Evolutionary conservation across 2,797 vertebrate species (phyloP), one percentile per base, ranked within the genome.

Genomic region (Melopsittacus undulatus): DNA sequence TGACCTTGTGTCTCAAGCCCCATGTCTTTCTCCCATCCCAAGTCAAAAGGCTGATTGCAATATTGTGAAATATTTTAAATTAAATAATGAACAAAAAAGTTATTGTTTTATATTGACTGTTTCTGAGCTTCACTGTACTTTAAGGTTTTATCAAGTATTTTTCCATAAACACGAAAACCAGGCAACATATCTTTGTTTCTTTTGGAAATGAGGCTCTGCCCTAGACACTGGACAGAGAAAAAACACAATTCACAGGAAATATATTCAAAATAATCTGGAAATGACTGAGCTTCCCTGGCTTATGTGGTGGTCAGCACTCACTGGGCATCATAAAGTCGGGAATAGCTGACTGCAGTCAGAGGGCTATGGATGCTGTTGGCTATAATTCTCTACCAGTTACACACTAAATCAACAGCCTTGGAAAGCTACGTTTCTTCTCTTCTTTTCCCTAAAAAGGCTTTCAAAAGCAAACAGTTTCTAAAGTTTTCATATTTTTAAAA

Each of bases 281-380:
- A 29, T 34, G 24, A 17, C 24, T 23, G 12, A 43, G 15, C 11
- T 74, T 74, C 54, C 22, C 7, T 61, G 63, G 52, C 18, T 40
- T 81, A 19, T 0, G 0, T 8, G 30, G 23, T 45, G 21, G n/a
- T 75, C 78, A 22, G 61, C 75, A 62, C 38, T 82, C 2, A 0
- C 46, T 79, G 76, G n/a, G 74, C 70, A 56, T 30, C 45, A 38
- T 34, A 54, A 20, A 27, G n/a, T 14, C 6, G 4, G 77, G 87
- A 90, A 70, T 90, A 45, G 57, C 40, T 57, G 86, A 78, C 62
- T 15, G 23, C 5, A 8, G n/a, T 42, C 90, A 74, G 6, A 8
- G 48, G 80, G 93, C 59, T 3, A 15, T 7, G 61, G 49, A 51
- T 38, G 46, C 51, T 54, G 42, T 46, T 74, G 85, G 52, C 49